These are phyloP conservation scores for Heterochromis multidens DNA, from an alignment of 2,113 vertebrate genomes.

Conservation along the genomic window DNA sequence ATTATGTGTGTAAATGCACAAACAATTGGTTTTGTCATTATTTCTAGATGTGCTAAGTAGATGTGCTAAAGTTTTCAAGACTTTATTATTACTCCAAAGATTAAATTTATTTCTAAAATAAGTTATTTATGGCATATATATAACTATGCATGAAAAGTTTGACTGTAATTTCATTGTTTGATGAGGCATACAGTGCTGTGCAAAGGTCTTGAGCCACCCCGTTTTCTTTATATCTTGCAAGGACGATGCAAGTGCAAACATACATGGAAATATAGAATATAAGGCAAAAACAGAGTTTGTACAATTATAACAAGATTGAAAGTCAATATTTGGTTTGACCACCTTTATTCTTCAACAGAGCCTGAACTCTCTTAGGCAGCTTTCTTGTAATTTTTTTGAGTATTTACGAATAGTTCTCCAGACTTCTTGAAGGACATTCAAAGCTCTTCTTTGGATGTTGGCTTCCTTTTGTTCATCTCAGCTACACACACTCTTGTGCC, in stretches of 20 bases:
- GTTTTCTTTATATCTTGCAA: too few relatives aligned
- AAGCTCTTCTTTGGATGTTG: neutral
- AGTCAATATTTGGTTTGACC: neutral
- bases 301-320: neutral
- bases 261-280: neutral
- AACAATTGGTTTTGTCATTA: too few relatives aligned
- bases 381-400: neutral
- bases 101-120: neutral
- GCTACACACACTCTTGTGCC: too few relatives aligned
- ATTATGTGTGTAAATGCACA: too few relatives aligned
- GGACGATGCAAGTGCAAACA: too few relatives aligned
- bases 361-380: neutral
- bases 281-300: neutral
- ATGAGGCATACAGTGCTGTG: neutral
- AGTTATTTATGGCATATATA: neutral
- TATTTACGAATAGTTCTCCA: neutral
- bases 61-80: too few relatives aligned
- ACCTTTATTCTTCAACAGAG: neutral
- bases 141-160: constrained; percentile 17
- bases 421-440: too few relatives aligned
- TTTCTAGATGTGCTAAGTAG: too few relatives aligned
- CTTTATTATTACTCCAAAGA: neutral
- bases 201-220: too few relatives aligned
- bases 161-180: neutral
- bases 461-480: neutral